These are phyloP conservation scores for Esperia sulphurella DNA, from an alignment of 2,888 invertebrate species.

Conservation along the genomic window DNA sequence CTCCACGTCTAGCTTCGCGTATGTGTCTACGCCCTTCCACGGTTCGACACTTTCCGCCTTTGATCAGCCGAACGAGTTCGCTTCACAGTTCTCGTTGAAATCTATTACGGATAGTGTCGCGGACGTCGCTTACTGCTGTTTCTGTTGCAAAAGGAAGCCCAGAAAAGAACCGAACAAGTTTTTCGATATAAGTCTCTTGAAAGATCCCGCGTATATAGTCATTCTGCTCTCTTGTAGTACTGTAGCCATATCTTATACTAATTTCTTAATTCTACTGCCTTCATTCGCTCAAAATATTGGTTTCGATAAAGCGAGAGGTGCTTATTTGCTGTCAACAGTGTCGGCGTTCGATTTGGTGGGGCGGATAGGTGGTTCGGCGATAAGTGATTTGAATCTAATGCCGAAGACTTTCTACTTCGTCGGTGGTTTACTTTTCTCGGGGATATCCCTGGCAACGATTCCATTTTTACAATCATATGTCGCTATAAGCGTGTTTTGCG, in stretches of 20 bases:
- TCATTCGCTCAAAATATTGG: constrained; percentile 85
- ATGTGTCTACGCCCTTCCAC: constrained; percentile 90
- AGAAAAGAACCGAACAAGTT: constrained; percentile 78
- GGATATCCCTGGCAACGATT: constrained; percentile 84
- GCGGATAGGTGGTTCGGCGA: constrained; percentile 89
- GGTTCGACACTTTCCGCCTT: constrained; percentile 89
- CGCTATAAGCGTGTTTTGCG: constrained; percentile 83
- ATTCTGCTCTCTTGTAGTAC: constrained; percentile 91
- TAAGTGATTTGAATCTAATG: constrained; percentile 87
- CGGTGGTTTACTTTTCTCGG: constrained; percentile 87
- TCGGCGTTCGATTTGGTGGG: constrained; percentile 90
- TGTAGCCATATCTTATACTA: constrained; percentile 92
- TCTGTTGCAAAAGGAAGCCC: constrained; percentile 42
- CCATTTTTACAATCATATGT: constrained; percentile 83
- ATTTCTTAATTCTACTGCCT: constrained; percentile 91
- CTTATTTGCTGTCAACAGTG: constrained; percentile 87
- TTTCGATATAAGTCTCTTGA: constrained; percentile 85
- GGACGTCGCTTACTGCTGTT: constrained; percentile 66
- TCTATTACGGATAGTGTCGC: constrained; percentile 81
- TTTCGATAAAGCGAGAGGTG: constrained; percentile 85
- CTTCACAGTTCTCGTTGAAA: constrained; percentile 87
- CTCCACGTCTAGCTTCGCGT: constrained; percentile 90
- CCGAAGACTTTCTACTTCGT: constrained; percentile 91
- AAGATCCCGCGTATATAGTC: constrained; percentile 88
- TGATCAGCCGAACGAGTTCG: constrained; percentile 87